phyloP scores from a whole-genome alignment of 2,113 vertebrate species.

The Megaceryle torquata region DNA sequence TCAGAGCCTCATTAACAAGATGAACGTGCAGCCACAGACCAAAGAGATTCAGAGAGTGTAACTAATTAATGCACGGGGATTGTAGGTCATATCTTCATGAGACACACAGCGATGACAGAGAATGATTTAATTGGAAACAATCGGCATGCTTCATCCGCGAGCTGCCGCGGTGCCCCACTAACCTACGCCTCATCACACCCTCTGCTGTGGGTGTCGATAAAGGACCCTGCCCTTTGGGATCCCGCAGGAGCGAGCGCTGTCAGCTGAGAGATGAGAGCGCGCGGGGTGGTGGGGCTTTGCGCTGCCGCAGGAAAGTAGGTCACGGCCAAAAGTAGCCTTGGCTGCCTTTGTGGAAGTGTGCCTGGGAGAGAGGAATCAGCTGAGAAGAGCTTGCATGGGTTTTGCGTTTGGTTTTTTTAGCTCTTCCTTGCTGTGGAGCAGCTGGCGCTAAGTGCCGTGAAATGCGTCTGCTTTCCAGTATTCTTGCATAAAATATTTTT shows the following conservation, averaged over 20 bases:
- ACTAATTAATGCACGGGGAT: not conserved
- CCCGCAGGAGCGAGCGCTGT: not conserved
- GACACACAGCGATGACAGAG: not conserved
- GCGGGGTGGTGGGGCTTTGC: not conserved
- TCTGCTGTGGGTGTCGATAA: not conserved
- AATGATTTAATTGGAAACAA: not conserved
- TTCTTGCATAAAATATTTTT: constrained; percentile 36
- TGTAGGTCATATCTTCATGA: not conserved
- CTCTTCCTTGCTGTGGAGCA: constrained; percentile 35
- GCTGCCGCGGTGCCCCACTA: constrained; percentile 56
- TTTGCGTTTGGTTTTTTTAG: not conserved
- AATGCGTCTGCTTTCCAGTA: constrained; percentile 40
- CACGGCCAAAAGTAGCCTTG: constrained; percentile 53
- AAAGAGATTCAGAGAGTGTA: not conserved
- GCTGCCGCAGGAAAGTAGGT: constrained; percentile 44
- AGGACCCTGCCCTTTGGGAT: not conserved
- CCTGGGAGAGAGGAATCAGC: not conserved
- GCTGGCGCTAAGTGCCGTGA: not conserved
- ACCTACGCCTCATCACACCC: not conserved
- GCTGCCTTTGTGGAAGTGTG: constrained; percentile 7
- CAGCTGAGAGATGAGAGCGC: not conserved
- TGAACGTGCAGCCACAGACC: not conserved
- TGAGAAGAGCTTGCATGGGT: not conserved
- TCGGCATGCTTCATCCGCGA: not conserved
- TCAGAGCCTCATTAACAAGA: constrained; percentile 13